Base-by-base conservation (phyloP, 2,113 vertebrate genomes). In the Lampris megalopsis region DNA sequence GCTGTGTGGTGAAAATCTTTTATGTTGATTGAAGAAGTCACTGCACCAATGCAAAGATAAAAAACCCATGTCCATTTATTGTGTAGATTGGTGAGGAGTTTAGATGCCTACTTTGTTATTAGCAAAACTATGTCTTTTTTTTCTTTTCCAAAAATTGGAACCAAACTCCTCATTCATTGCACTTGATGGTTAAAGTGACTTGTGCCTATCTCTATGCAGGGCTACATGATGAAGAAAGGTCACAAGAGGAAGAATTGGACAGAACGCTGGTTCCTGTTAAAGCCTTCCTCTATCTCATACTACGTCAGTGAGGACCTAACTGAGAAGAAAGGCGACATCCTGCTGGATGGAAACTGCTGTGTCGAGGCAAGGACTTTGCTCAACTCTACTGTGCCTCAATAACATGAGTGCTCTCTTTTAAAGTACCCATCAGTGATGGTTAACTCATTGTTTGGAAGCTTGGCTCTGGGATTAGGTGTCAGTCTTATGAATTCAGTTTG, bases 191-290 rank as follows among this genome's bases (percentile, higher is more conserved):
- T 24, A 24, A 24, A 24, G 24, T 24, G 24, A 24, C 43, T 3
- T 60, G 43, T 76, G 9, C 45, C 6, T 66, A n/a, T 63, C 2
- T 83, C 88, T 81, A 80, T 81, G 35, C 83, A 99, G 98, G 98
- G 98, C 69, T 99, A 98, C 77, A 95, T 99, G 96, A 90, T 97
- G 95, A 99, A 99, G 88, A 99, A 99, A 82, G 98, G 98, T 9
- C 97, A 99, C 87, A 97, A 91, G 91, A 94, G 98, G 93, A 99
- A 99, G 95, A 99, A 99, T 60, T 99, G 98, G 98, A 99, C 95
- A 0, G 98, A 99, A 86, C 96, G 98, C 52, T 99, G 98, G 98
- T 99, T 99, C 93, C 89, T 97, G 56, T 93, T 99, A 60, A 96
- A 95, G 74, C 97, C 96, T 43, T 95, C 83, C 87, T 79, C 90